Evolutionary conservation across 2,888 invertebrate genomes (phyloP), one percentile per base, ranked within the genome.

Genomic region (Ceramica pisi): DNA sequence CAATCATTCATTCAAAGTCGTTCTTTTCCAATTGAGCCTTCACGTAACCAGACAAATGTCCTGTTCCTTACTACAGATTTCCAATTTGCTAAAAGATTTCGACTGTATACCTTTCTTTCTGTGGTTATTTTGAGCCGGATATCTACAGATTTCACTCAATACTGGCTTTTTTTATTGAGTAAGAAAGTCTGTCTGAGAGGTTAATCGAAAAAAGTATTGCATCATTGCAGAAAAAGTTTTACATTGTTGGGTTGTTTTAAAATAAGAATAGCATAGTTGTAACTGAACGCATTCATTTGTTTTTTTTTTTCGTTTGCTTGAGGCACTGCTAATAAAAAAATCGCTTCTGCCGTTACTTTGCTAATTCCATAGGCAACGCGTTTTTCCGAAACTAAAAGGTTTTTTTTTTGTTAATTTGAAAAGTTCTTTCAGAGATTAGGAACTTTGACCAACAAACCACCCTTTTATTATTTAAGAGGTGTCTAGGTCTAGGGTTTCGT

Each of bases 81-180:
- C 67, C 80, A 83, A 83, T 82, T 80, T 75, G 50, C 73, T 80
- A 83, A 83, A 71, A 82, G 72, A 80, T 80, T 78, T 80, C 38
- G 19, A 19, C 44, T 69, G 72, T 80, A 44, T 78, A 72, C 74
- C 75, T 74, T 75, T 72, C 69, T 73, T 65, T 51, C 23, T 26
- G 70, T 21, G 46, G 46, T 56, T 77, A 67, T 78, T 82, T 62
- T 35, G 46, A 50, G 51, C 61, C 46, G 48, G 69, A 68, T 78
- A 75, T 69, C 21, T 46, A 62, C 21, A 57, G 75, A 78, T 79
- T 74, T 71, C 19, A 19, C n/a, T 31, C 44, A 59, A 38, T 59
- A 46, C 60, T 26, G 55, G 19, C 48, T 57, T 59, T 70, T 41
- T 64, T 2, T 31, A 69, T 68, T 50, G 31, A 26, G n/a, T 21